phyloP scores from a whole-genome alignment of 1,140 invertebrate genomes.

The Semibalanus balanoides region DNA sequence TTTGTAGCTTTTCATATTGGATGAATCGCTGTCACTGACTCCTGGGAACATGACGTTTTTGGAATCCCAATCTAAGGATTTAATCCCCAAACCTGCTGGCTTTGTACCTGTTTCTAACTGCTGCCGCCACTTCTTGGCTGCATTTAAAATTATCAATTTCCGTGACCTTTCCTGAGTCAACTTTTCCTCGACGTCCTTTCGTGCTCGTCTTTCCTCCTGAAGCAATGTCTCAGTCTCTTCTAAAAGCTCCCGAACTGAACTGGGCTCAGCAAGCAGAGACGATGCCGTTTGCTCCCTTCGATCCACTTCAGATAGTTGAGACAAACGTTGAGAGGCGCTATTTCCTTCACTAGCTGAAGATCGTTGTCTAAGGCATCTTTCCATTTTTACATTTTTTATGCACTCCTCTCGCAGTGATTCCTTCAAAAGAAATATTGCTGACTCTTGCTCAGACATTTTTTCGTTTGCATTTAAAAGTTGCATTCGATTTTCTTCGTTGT shows the following conservation, averaged over 20 bases:
- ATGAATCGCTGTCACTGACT: not conserved
- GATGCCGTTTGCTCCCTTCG: not conserved
- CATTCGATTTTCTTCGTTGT: not conserved
- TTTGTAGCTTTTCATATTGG: not conserved
- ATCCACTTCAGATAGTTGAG: not conserved
- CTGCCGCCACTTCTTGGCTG: not conserved
- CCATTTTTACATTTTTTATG: not conserved
- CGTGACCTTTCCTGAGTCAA: not conserved
- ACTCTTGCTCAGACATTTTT: not conserved
- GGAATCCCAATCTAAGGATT: no score
- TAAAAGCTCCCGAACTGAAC: not conserved
- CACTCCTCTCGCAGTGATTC: not conserved
- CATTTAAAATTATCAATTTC: not conserved
- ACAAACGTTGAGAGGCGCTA: not conserved
- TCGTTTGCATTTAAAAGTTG: not conserved
- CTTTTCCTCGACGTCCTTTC: not conserved
- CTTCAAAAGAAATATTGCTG: not conserved
- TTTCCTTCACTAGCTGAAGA: not conserved
- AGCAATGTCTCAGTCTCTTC: not conserved
- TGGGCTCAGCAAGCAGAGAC: not conserved
- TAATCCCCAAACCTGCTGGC: no score
- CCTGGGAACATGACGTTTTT: no score
- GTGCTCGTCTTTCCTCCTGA: not conserved
- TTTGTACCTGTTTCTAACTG: not conserved
- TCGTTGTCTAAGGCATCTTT: not conserved